These are phyloP conservation scores for Protobothrops flavoviridis DNA, from an alignment of 2,113 vertebrate species.

Conservation along the genomic window DNA sequence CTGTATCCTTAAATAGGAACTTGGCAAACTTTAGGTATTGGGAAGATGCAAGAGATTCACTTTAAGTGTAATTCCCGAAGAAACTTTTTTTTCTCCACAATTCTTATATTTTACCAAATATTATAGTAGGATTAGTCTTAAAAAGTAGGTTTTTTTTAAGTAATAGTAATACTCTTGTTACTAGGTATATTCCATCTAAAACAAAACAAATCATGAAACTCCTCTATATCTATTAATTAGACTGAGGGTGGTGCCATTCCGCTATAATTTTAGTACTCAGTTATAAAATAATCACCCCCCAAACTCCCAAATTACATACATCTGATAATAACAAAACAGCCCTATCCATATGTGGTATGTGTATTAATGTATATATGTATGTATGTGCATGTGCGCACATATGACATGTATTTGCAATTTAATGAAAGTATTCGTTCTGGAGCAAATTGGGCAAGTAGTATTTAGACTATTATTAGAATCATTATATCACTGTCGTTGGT, in stretches of 20 bases:
- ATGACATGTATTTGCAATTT: conserved; percentile 19
- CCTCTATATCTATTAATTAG: not conserved
- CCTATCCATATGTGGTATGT: not conserved
- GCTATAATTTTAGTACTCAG: not conserved
- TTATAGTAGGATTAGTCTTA: not conserved
- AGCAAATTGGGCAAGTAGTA: conserved; percentile 71
- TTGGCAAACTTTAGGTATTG: not conserved
- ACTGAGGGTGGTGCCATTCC: not conserved
- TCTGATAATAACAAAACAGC: conserved; percentile 22
- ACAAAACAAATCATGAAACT: not conserved
- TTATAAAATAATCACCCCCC: conserved; percentile 7
- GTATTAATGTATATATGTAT: not conserved
- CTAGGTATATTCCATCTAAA: not conserved
- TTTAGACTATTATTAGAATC: conserved; percentile 83
- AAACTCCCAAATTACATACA: not conserved
- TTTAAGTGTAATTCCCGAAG: not conserved
- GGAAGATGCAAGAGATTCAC: not conserved
- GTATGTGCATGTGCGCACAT: not conserved
- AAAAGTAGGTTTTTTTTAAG: not conserved
- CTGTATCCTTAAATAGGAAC: not conserved
- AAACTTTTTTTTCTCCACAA: not conserved
- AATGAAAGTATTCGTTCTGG: conserved; percentile 61
- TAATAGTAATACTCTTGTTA: not conserved
- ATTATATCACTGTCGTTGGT: conserved; percentile 98
- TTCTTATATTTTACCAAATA: not conserved